A percentile compares a stretch with the other conserved stretches of the same genome.
phyloP scores from a whole-genome alignment of 2,113 vertebrate species.

The Clupea harengus region DNA sequence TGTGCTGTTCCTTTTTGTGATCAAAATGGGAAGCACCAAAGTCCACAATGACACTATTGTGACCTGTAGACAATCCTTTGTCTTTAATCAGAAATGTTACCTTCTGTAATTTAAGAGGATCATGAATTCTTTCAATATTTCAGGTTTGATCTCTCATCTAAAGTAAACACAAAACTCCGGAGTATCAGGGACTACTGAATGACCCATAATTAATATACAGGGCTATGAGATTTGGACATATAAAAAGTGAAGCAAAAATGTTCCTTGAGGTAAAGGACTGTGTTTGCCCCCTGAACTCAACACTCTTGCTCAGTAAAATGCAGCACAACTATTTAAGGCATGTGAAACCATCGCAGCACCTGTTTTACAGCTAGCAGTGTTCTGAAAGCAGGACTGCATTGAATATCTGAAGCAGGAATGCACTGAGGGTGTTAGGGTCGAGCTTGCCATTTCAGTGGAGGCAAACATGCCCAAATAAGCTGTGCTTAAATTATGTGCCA shows the following conservation, averaged over 20 bases:
- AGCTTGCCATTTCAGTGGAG: not conserved
- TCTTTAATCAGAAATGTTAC: not conserved
- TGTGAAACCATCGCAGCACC: constrained; percentile 34
- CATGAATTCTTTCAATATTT: not conserved
- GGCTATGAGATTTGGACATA: not conserved
- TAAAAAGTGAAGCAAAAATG: not conserved
- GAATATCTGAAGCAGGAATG: not conserved
- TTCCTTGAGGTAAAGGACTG: not conserved
- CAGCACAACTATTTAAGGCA: constrained; percentile 38
- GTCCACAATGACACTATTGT: not conserved
- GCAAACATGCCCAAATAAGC: not conserved
- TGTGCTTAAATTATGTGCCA: not conserved
- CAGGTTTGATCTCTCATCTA: not conserved
- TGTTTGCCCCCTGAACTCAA: not conserved
- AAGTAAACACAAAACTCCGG: too few species aligned
- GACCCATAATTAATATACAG: not conserved
- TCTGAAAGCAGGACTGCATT: not conserved
- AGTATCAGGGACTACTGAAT: too few species aligned
- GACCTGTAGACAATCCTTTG: not conserved
- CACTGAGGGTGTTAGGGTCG: not conserved
- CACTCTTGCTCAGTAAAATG: constrained; percentile 35
- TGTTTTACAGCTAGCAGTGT: constrained; percentile 24
- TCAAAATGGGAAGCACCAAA: not conserved
- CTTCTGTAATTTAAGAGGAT: not conserved
- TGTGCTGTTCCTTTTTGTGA: not conserved